Percentiles rank a stretch among this genome's conserved stretches.
Evolutionary conservation across 2,888 invertebrate genomes (phyloP).

Genomic region (Serrognathus titanus): DNA sequence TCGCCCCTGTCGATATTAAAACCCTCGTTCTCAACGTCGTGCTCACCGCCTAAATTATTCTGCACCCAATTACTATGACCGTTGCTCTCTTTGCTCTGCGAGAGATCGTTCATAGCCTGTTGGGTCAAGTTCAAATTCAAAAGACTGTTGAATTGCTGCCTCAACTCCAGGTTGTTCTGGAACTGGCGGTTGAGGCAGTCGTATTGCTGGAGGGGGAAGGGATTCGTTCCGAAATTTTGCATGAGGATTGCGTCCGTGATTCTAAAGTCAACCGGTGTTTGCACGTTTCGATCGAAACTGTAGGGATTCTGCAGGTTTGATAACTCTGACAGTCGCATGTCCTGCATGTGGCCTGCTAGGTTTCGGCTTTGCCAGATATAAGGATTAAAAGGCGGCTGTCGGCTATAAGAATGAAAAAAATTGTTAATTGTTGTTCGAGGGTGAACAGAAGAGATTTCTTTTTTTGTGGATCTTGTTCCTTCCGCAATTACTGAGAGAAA

Average conservation of each 20-base stretch:
- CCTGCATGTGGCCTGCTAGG: conserved; percentile 28
- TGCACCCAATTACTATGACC: conserved; percentile 13
- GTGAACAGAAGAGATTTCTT: background rate
- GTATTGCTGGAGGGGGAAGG: conserved; percentile 11
- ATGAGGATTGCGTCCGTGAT: conserved; percentile 6
- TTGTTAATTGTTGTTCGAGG: background rate
- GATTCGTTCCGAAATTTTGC: conserved; percentile 18
- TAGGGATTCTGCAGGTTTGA: conserved; percentile 22
- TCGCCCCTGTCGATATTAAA: conserved; percentile 12
- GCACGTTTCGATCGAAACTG: conserved; percentile 12
- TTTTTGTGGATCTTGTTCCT: background rate
- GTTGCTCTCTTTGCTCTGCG: conserved; percentile 19
- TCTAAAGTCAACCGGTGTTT: conserved; percentile 2
- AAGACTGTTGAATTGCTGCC: conserved; percentile 36
- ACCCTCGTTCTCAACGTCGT: conserved; percentile 15
- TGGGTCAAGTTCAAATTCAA: conserved; percentile 27
- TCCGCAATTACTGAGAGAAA: background rate
- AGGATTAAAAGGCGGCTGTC: conserved; percentile 44
- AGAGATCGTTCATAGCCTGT: conserved; percentile 22
- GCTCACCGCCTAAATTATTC: conserved; percentile 19
- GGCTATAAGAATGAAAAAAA: conserved; percentile 38
- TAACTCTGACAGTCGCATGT: conserved; percentile 38
- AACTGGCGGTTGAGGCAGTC: conserved; percentile 15
- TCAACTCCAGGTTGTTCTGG: conserved; percentile 37
- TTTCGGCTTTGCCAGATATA: conserved; percentile 40